Evolutionary conservation across 2,888 invertebrate species (phyloP).

Genomic region (Lycaena phlaeas): DNA sequence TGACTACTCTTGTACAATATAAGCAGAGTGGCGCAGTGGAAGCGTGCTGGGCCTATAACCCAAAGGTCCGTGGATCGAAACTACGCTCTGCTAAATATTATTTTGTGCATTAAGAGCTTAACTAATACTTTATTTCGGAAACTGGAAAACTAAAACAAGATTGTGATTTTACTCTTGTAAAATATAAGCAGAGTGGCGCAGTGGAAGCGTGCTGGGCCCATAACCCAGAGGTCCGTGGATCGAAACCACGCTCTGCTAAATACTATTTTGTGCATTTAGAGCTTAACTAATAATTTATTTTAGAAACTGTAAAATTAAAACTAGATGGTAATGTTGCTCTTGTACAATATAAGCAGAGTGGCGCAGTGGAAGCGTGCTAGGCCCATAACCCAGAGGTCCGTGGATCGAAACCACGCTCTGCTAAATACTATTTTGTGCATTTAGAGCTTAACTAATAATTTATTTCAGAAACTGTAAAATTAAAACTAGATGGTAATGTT

Average conservation of each 20-base stretch:
- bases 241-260: conserved; percentile 88
- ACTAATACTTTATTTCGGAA: neutral
- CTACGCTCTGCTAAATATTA: conserved; percentile 80
- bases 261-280: neutral
- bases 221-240: conserved; percentile 94
- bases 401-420: conserved; percentile 92
- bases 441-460: too few species aligned
- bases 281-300: too few species aligned
- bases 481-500: too few species aligned
- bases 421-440: too few species aligned
- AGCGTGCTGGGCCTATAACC: conserved; percentile 90
- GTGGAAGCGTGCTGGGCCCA: conserved; percentile 89
- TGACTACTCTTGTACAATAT: too few species aligned
- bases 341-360: conserved; percentile 78
- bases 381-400: conserved; percentile 94
- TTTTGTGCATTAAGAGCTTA: neutral
- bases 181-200: conserved; percentile 81
- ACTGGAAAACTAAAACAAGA: neutral
- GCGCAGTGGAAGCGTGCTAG: conserved; percentile 89
- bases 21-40: conserved; percentile 88
- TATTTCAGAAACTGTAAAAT: too few species aligned
- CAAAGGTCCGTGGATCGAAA: conserved; percentile 95
- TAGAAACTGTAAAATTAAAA: too few species aligned
- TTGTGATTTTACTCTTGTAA: neutral
- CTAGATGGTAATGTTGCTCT: too few species aligned